Evolutionary conservation across 2,113 vertebrate species (phyloP).

Genomic region (Desmodus rotundus): DNA sequence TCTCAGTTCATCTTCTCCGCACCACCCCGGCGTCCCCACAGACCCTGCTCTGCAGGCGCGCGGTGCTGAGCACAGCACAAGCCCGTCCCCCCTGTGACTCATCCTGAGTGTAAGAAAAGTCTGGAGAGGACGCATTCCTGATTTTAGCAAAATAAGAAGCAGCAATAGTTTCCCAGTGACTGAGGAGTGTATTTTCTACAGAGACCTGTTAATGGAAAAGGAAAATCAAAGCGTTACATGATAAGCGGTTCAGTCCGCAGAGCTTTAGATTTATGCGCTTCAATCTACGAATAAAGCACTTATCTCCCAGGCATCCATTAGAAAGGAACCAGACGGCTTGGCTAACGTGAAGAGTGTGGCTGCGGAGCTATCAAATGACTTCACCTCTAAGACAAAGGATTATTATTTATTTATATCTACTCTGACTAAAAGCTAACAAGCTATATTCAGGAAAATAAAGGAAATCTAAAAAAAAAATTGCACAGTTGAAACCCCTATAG

Average conservation of each 20-base stretch:
- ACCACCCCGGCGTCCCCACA: neutral
- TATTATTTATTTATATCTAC: conserved; percentile 55
- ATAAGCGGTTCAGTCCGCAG: neutral
- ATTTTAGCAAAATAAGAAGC: neutral
- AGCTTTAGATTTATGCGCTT: neutral
- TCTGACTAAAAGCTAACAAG: conserved; percentile 26
- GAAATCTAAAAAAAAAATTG: neutral
- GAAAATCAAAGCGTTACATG: neutral
- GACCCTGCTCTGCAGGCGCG: neutral
- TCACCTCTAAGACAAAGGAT: conserved; percentile 24
- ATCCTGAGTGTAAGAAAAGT: neutral
- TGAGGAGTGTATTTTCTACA: conserved; percentile 20
- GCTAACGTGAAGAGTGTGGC: conserved; percentile 10
- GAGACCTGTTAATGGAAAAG: conserved; percentile 33
- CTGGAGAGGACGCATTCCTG: neutral
- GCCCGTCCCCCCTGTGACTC: neutral
- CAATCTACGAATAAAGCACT: conserved; percentile 13
- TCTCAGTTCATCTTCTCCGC: neutral
- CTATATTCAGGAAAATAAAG: neutral
- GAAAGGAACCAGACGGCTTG: neutral
- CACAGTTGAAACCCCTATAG: neutral
- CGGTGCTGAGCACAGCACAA: neutral
- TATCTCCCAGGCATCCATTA: conserved; percentile 17
- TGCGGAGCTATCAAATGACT: conserved; percentile 23
- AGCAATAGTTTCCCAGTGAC: neutral